Base-by-base conservation (phyloP, 92 coral and sea anemone species). In the Parazoanthus darwini region DNA sequence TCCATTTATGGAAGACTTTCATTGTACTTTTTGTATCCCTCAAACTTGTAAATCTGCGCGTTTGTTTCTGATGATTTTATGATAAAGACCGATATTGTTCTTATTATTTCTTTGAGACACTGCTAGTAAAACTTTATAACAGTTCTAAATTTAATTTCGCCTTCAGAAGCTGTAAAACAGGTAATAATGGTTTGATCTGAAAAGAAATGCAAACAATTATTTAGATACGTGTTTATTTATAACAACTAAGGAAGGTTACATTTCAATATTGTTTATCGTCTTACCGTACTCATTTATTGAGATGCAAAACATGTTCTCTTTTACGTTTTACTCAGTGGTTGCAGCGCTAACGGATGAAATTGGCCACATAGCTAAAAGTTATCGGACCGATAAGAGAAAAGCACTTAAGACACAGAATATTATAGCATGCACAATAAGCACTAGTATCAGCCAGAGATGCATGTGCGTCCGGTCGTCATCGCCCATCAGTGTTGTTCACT, bases 181-280 rank as follows among this genome's bases (percentile, higher is more conserved):
- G 8, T 73, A 73, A 73, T 26, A 8, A 79, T 50, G 43, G 11
- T 46, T 54, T 29, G 14, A 51, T 79, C 68, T 79, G 43, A 51
- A 79, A 48, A 56, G 68, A 46, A 54, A 54, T n/a, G 39, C 83
- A 79, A 79, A 79, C 83, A 46, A 42, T 25, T 79, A 25, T 50
- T 50, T 50, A 50, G 39, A 79, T 14, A 29, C 36, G 35, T 79
- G 68, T 50, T 46, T 78, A 48, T 44, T 36, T 23, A 20, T 5
- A 23, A 63, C 26, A 79, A 11, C n/a, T 8, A 51, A 44, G 11
- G 39, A 77, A 43, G 50, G 50, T 42, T 22, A 42, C 58, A 36
- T 77, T 44, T 77, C 29, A 39, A 25, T 20, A 44, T 77, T 77
- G 81, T 77, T 77, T 77, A 77, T 59, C 23, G 81, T 42, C 81